Evolutionary conservation across 2,888 invertebrate genomes (phyloP).

Genomic region (Phengaris arion): DNA sequence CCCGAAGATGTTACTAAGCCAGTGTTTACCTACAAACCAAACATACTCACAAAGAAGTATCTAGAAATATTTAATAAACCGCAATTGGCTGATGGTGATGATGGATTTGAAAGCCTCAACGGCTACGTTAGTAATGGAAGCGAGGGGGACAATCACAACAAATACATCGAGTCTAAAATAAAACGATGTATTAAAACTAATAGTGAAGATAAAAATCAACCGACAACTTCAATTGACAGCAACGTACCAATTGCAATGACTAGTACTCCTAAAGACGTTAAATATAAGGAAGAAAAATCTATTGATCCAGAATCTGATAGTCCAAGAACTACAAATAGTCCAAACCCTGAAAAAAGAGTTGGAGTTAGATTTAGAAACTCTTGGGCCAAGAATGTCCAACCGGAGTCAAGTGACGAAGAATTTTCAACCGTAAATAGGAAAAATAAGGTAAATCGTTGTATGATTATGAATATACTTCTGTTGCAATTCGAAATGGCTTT

Average conservation of each 20-base stretch:
- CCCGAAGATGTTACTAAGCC: slow-evolving; percentile 59
- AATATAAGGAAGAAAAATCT: slow-evolving; percentile 64
- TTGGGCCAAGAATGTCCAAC: slow-evolving; percentile 57
- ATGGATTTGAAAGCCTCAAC: slow-evolving; percentile 92
- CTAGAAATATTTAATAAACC: slow-evolving; percentile 68
- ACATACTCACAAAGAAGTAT: slow-evolving; percentile 68
- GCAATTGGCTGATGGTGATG: slow-evolving; percentile 81
- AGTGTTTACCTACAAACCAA: slow-evolving; percentile 59
- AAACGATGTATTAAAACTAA: slow-evolving; percentile 28
- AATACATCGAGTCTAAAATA: slow-evolving; percentile 40
- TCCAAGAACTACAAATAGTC: slow-evolving; percentile 56
- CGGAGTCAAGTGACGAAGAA: slow-evolving; percentile 65
- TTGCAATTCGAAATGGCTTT: slow-evolving; percentile 2
- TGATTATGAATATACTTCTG: slow-evolving; percentile 32
- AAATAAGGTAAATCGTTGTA: slow-evolving; percentile 54
- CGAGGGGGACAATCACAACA: slow-evolving; percentile 58
- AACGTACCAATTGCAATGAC: slow-evolving; percentile 22
- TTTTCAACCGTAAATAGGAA: slow-evolving; percentile 58
- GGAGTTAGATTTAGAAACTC: slow-evolving; percentile 68
- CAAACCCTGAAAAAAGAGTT: slow-evolving; percentile 55
- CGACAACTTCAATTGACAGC: slow-evolving; percentile 29
- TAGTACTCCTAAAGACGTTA: slow-evolving; percentile 33
- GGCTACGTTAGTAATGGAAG: slow-evolving; percentile 88
- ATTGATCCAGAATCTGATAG: slow-evolving; percentile 62
- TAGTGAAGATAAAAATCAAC: slow-evolving; percentile 29